phyloP scores from a whole-genome alignment of 2,797 vertebrate species.

The Carapus acus region DNA sequence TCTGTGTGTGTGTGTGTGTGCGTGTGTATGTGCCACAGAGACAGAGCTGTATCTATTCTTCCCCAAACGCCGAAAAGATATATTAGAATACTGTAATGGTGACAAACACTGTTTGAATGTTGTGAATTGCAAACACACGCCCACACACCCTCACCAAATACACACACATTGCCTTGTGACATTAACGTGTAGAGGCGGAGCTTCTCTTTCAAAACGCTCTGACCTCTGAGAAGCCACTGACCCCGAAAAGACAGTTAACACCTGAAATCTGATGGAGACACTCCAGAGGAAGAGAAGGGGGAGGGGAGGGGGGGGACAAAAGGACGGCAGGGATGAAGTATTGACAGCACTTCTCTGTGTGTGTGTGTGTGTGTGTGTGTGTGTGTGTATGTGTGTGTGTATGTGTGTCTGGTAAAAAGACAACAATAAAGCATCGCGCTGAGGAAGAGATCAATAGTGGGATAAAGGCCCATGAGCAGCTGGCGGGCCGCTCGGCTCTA shows the following conservation, averaged over 20 bases:
- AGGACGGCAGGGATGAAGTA: slow-evolving; percentile 1
- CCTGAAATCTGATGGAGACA: slow-evolving; percentile 31
- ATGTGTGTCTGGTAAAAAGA: slow-evolving; percentile 1
- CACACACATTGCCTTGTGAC: slow-evolving; percentile 19
- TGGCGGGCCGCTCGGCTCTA: slow-evolving; percentile 51
- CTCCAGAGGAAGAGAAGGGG: slow-evolving; percentile 6
- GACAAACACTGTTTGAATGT: slow-evolving; percentile 6
- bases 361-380: no score
- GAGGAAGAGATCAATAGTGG: slow-evolving; percentile 27
- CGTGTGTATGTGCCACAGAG: neutral
- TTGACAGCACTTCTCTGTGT: no score
- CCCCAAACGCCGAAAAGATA: neutral
- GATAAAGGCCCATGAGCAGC: slow-evolving; percentile 45
- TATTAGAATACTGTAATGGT: slow-evolving; percentile 12
- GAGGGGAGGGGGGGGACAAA: slow-evolving; percentile 3
- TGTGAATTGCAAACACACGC: neutral
- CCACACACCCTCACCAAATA: neutral
- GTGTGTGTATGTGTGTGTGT: slow-evolving; percentile 7
- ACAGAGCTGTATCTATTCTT: neutral
- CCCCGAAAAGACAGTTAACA: slow-evolving; percentile 39
- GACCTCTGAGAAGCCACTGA: slow-evolving; percentile 37
- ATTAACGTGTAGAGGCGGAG: slow-evolving; percentile 28
- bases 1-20: slow-evolving; percentile 1
- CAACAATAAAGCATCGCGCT: slow-evolving; percentile 23
- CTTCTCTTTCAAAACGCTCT: slow-evolving; percentile 39